Evolutionary conservation across 2,113 vertebrate species (phyloP).

Genomic region (Pundamilia nyererei): DNA sequence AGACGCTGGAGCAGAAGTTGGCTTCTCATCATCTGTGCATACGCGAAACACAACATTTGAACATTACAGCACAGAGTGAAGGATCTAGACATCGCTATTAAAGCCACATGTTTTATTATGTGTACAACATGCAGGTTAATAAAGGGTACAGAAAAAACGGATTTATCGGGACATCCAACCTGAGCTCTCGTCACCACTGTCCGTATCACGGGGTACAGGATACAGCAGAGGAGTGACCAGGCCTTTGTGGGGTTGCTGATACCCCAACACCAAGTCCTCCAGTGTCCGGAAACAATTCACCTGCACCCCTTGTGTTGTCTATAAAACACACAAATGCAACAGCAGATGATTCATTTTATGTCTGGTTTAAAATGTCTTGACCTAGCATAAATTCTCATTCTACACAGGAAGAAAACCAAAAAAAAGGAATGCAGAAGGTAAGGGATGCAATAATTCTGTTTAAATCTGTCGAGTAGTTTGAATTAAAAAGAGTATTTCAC

Average conservation of each 20-base stretch:
- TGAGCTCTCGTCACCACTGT: conserved; percentile 70
- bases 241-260: conserved; percentile 83
- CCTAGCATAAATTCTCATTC: neutral
- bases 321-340: neutral
- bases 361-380: neutral
- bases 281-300: conserved; percentile 80
- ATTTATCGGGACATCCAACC: conserved; percentile 49
- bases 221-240: conserved; percentile 77
- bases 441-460: neutral
- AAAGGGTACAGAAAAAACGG: neutral
- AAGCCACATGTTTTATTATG: neutral
- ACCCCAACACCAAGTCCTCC: conserved; percentile 76
- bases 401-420: neutral
- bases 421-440: neutral
- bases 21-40: conserved; percentile 71
- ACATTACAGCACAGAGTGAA: neutral
- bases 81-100: neutral
- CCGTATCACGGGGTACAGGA: conserved; percentile 64
- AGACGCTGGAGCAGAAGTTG: neutral
- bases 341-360: neutral
- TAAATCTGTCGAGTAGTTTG: neutral
- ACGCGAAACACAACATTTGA: neutral
- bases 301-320: conserved; percentile 82
- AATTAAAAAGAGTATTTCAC: neutral
- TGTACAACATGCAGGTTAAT: neutral